Percentiles rank a stretch among this genome's conserved stretches.
Evolutionary conservation across 2,888 invertebrate genomes (phyloP).

Genomic region (Ligdia adustata): DNA sequence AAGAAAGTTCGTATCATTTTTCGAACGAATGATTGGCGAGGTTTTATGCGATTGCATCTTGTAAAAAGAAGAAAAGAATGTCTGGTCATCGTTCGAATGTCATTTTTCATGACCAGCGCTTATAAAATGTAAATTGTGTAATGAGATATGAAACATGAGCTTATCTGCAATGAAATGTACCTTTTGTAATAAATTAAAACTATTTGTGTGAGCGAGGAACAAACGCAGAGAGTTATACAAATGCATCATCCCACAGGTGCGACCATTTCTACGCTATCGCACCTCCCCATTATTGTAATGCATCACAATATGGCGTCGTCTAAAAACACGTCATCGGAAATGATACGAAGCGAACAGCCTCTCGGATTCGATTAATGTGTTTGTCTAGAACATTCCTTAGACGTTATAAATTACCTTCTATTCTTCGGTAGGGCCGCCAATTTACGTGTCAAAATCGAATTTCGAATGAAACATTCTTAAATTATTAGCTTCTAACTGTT

Average conservation of each 20-base stretch:
- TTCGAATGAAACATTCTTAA: slow-evolving; percentile 31
- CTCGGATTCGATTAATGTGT: slow-evolving; percentile 66
- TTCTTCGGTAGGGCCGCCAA: slow-evolving; percentile 49
- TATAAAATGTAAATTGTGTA: slow-evolving; percentile 12
- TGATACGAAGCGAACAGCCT: slow-evolving; percentile 47
- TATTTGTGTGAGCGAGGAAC: slow-evolving; percentile 3
- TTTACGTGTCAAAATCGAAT: slow-evolving; percentile 33
- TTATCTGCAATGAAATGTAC: slow-evolving; percentile 5
- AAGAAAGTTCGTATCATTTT: slow-evolving; percentile 44
- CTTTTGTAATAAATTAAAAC: slow-evolving; percentile 8
- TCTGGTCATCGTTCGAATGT: slow-evolving; percentile 14
- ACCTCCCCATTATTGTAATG: slow-evolving; percentile 66
- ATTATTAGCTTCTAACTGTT: slow-evolving; percentile 19
- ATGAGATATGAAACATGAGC: slow-evolving; percentile 10
- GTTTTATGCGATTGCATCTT: slow-evolving; percentile 17
- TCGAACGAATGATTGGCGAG: slow-evolving; percentile 36
- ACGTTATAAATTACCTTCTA: slow-evolving; percentile 44
- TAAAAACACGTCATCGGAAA: slow-evolving; percentile 60
- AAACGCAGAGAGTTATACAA: slow-evolving; percentile 11
- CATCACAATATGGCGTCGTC: slow-evolving; percentile 59
- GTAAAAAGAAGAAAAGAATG: slow-evolving; percentile 3
- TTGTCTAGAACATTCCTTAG: slow-evolving; percentile 57
- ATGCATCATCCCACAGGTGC: slow-evolving; percentile 52
- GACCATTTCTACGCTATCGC: slow-evolving; percentile 45
- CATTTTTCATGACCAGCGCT: slow-evolving; percentile 2